Evolutionary conservation across 1,140 invertebrate species (phyloP), one percentile per base, ranked within the genome.

Genomic region (Pseudoatta argentina): DNA sequence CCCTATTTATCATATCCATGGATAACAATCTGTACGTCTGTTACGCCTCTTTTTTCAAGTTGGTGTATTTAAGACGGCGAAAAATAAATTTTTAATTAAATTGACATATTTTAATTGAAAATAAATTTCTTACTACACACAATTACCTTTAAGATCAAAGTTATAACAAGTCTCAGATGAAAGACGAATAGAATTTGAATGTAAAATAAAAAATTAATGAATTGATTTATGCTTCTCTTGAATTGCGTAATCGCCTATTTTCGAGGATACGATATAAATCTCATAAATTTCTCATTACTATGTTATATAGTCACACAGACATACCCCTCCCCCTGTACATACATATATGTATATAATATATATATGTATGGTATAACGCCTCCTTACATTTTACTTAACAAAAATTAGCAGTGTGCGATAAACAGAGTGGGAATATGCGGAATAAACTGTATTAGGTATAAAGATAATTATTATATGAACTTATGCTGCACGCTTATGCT

Each of bases 271-370:
- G 79, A 24, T 75, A 63, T 21, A 72, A 18, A 44, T 82, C 34
- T 71, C 78, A 63, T 83, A 83, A 83, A 75, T 75, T 69, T 73
- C 55, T 30, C 53, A 83, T 83, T 83, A 83, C 27, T 83, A 83
- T 75, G 72, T 75, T 83, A 12, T 86, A 89, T 55, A 89, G 73
- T 81, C 55, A 88, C 59, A 90, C 59, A 77, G 66, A 88, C 76
- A 77, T 82, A 87, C 71, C 64, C 39, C 66, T 48, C 21, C 21
- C 39, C 14, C 57, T 75, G 51, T 66, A 44, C 57, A 66, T 78
- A 78, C 59, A 85, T 66, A 86, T 53, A 69, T 67, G 44, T 67
- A 78, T 79, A 44, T 44, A 78, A 78, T 78, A 55, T 85, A 61
- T 85, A 85, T 85, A 59, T 78, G 66, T 83, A 83, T 83, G 55